Conservation (phyloP, 2,797 vertebrate species). For the Salarias fasciatus region DNA sequence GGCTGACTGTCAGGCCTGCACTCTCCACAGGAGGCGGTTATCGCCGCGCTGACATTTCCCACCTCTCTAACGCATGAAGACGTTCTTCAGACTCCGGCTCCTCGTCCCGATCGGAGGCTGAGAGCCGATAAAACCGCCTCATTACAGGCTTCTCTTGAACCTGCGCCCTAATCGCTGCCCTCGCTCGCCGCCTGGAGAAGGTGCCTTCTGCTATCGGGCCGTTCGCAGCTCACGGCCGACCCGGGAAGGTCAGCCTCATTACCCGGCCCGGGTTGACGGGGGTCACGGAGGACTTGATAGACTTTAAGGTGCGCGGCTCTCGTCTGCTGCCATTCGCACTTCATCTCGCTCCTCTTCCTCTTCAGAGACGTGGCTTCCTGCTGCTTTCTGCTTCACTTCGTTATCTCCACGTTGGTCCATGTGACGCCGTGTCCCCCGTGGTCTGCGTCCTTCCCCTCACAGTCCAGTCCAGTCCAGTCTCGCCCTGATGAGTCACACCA, state of each 20-base stretch:
- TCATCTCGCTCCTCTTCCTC: conserved; percentile 6
- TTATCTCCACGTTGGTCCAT: no score
- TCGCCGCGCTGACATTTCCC: background rate
- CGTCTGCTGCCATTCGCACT: background rate
- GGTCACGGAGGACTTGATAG: conserved; percentile 11
- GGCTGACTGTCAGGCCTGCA: no score
- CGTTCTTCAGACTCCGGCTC: background rate
- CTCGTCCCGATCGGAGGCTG: background rate
- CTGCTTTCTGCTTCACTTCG: no score
- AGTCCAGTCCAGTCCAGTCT: no score
- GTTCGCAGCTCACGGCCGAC: background rate
- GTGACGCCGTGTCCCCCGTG: no score
- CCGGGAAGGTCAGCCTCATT: background rate
- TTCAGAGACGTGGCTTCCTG: conserved; percentile 18
- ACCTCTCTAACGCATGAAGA: no score
- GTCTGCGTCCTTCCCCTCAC: no score
- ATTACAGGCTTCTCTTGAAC: background rate
- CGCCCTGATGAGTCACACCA: no score
- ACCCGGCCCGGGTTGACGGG: background rate
- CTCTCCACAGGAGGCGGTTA: no score
- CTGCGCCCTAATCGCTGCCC: background rate
- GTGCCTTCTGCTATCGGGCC: background rate
- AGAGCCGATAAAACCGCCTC: background rate
- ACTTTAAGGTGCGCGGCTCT: conserved; percentile 4
- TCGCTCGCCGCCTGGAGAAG: background rate